Conservation (phyloP, 2,113 vertebrate genomes). For the Tyrannus savana region DNA sequence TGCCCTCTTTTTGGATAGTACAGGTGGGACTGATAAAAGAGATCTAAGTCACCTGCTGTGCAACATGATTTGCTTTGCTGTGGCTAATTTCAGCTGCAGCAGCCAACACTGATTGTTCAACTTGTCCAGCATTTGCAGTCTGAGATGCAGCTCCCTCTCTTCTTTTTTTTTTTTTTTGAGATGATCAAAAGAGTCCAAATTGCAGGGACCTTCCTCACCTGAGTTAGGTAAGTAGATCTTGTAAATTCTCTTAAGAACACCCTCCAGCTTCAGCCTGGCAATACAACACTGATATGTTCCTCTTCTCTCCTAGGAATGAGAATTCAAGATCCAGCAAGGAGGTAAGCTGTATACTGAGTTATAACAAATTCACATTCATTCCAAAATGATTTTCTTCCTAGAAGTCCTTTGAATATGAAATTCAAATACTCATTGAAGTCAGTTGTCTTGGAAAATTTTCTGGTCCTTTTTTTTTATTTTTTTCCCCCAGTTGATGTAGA, state of each 20-base stretch:
- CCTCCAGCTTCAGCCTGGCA: neutral
- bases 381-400: neutral
- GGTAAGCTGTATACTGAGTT: neutral
- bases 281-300: constrained; percentile 3
- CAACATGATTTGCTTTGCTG: neutral
- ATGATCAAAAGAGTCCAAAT: neutral
- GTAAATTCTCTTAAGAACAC: neutral
- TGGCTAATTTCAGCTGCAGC: neutral
- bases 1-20: neutral
- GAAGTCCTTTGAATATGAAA: neutral
- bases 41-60: neutral
- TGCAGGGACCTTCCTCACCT: neutral
- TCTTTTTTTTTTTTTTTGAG: neutral
- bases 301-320: constrained; percentile 42
- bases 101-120: neutral
- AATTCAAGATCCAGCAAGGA: neutral
- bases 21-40: neutral
- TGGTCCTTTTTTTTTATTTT: neutral
- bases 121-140: neutral
- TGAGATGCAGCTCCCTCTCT: neutral
- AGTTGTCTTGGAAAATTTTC: neutral
- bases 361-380: neutral
- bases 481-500: neutral
- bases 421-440: neutral
- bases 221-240: constrained; percentile 9